Evolutionary conservation across 2,888 invertebrate species (phyloP).

Genomic region (Tribolium freemani): DNA sequence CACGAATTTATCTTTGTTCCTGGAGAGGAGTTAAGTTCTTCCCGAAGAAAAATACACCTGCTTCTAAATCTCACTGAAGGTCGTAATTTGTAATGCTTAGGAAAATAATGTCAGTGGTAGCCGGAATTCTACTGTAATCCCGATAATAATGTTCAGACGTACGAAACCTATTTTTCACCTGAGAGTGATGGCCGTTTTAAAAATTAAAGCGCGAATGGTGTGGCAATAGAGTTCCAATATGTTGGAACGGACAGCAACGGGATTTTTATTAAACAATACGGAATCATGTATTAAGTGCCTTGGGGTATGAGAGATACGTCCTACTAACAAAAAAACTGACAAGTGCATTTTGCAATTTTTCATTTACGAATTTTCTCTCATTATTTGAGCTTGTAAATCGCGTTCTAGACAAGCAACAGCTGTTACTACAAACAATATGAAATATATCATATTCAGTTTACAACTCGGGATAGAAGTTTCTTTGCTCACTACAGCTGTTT

Average conservation of each 20-base stretch:
- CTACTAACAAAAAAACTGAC: neutral
- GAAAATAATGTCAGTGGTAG: slow-evolving; percentile 54
- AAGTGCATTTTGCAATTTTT: neutral
- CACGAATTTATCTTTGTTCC: slow-evolving; percentile 34
- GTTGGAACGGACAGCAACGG: neutral
- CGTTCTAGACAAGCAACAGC: neutral
- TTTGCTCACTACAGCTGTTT: neutral
- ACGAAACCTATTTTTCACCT: slow-evolving; percentile 44
- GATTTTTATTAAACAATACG: neutral
- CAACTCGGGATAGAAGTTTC: neutral
- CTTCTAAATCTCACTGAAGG: slow-evolving; percentile 55
- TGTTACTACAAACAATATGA: neutral
- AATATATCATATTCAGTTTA: neutral
- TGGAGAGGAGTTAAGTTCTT: slow-evolving; percentile 31
- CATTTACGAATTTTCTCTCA: neutral
- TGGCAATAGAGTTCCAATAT: neutral
- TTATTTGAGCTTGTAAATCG: neutral
- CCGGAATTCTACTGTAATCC: slow-evolving; percentile 47
- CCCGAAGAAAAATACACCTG: slow-evolving; percentile 58
- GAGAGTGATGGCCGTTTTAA: slow-evolving; percentile 36
- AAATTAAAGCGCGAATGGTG: slow-evolving; percentile 35
- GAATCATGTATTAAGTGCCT: neutral
- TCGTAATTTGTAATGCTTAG: slow-evolving; percentile 58
- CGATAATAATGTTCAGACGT: slow-evolving; percentile 47
- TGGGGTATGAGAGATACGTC: neutral